These are phyloP conservation scores for Istiophorus platypterus DNA, from an alignment of 2,113 vertebrate genomes.

Conservation along the genomic window DNA sequence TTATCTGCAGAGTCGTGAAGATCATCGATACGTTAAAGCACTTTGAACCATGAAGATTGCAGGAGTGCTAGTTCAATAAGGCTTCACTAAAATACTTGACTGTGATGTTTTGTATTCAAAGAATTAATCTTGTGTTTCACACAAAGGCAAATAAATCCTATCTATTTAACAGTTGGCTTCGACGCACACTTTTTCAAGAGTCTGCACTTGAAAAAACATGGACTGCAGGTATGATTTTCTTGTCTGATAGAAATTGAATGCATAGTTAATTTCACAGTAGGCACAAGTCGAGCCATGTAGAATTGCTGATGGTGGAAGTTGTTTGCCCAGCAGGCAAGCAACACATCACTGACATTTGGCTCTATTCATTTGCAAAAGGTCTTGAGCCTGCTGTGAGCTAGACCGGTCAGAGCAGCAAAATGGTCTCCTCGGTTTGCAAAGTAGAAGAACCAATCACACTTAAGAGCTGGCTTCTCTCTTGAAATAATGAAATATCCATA, in stretches of 20 bases:
- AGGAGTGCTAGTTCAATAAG: conserved; percentile 7
- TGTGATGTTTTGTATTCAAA: not conserved
- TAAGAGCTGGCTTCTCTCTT: conserved; percentile 11
- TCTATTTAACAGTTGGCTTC: conserved; percentile 16
- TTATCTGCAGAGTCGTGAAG: not conserved
- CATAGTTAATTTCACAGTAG: conserved; percentile 79
- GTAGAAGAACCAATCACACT: conserved; percentile 57
- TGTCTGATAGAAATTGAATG: conserved; percentile 75
- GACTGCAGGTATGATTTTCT: conserved; percentile 52
- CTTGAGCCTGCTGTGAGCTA: conserved; percentile 60
- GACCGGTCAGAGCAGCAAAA: conserved; percentile 60
- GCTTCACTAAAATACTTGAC: conserved; percentile 9
- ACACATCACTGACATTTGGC: conserved; percentile 76
- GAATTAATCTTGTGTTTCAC: conserved; percentile 16
- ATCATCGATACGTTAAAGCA: too few species aligned
- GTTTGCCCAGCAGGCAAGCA: conserved; percentile 72
- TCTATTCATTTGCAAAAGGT: conserved; percentile 70
- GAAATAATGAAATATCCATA: conserved; percentile 18
- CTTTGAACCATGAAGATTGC: conserved; percentile 15
- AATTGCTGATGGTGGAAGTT: conserved; percentile 72
- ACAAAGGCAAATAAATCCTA: conserved; percentile 17
- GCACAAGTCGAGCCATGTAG: conserved; percentile 55
- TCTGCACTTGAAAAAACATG: conserved; percentile 11
- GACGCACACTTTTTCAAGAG: conserved; percentile 43
- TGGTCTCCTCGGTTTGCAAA: conserved; percentile 40